phyloP scores from a whole-genome alignment of 2,113 vertebrate species.

The Chaetodon trifascialis region DNA sequence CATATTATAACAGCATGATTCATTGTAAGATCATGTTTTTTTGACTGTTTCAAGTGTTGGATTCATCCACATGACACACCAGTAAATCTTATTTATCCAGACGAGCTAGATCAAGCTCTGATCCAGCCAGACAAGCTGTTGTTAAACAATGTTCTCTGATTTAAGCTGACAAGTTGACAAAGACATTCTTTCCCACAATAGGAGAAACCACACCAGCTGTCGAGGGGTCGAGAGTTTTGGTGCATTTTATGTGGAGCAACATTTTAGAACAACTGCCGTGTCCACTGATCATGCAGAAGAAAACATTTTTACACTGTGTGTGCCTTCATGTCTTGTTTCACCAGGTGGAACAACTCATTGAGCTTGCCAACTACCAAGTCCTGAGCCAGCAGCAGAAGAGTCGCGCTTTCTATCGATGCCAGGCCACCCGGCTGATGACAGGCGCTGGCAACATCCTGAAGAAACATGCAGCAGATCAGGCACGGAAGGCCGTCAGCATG shows the following conservation, averaged over 20 bases:
- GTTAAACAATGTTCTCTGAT: neutral
- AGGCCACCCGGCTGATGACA: constrained; percentile 97
- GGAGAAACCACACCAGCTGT: neutral
- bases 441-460: constrained; percentile 98
- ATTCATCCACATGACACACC: neutral
- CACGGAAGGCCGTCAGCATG: constrained; percentile 97
- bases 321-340: constrained; percentile 17
- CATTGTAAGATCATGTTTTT: neutral
- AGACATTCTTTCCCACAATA: neutral
- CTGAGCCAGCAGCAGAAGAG: constrained; percentile 99
- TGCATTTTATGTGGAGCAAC: neutral
- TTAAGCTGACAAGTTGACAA: neutral
- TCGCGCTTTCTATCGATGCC: constrained; percentile 97
- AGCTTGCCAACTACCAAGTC: constrained; percentile 98
- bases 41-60: constrained; percentile 5
- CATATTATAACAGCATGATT: constrained; percentile 8
- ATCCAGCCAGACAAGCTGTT: neutral
- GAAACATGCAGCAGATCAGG: constrained; percentile 97
- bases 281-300: constrained; percentile 1
- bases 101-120: neutral
- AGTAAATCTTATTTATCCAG: constrained; percentile 21
- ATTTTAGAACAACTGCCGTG: neutral
- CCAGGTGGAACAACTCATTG: constrained; percentile 96
- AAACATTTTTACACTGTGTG: neutral
- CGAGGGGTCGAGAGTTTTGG: neutral